Evolutionary conservation across 2,797 vertebrate species (phyloP), one percentile per base, ranked within the genome.

Genomic region (Lithobates pipiens): DNA sequence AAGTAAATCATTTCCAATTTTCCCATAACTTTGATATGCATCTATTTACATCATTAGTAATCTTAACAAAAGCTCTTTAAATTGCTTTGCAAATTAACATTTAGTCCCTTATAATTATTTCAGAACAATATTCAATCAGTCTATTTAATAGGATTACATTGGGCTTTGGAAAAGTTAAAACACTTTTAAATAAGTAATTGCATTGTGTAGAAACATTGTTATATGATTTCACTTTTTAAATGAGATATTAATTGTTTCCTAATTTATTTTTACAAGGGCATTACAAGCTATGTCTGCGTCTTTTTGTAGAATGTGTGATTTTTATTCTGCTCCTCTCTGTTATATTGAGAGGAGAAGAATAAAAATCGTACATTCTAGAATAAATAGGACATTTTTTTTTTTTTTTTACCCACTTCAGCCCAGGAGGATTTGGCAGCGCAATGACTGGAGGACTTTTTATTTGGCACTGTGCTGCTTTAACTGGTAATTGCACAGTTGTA

Each of bases 181-280:
- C 44, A 34, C 65, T 23, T 50, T 50, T 32, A 23, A 18, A 44
- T 16, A 15, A 79, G 77, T 69, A 32, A 79, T 79, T 44, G 44
- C 15, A 79, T 79, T 69, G 42, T 69, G 69, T 13, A 10, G 23
- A 44, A 2, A 25, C 36, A 15, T 7, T 79, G 7, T 32, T 6
- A 79, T 23, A n/a, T 69, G 42, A 32, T 32, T 80, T 80, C 10
- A 50, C n/a, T 15, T 80, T 50, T 32, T 46, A 29, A 70, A 69
- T 79, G 25, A 69, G 18, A 10, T 69, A 46, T 32, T 32, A 11
- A 42, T 42, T 79, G 63, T 50, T 29, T 79, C 15, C 63, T 67
- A 23, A 68, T 79, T 25, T 23, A 27, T 68, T 42, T 15, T 23
- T 68, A 16, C 7, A 9, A 65, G 8, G n/a, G n/a, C 61, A 65